Evolutionary conservation across 2,888 invertebrate species (phyloP).

Genomic region (Amblyjoppa proteus): DNA sequence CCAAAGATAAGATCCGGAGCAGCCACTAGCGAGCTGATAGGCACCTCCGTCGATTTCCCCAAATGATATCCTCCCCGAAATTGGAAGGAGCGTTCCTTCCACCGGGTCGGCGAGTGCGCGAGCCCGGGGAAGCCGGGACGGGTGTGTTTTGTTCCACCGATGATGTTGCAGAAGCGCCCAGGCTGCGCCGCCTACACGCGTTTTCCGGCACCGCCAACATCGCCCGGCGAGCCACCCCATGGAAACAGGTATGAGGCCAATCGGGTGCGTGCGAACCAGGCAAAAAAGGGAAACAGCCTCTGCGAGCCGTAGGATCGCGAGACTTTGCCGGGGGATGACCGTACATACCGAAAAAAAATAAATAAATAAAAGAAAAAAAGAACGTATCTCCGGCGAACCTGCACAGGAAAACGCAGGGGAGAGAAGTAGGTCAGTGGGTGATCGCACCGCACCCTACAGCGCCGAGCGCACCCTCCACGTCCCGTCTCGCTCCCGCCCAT

Average conservation of each 20-base stretch:
- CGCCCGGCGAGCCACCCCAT: neutral
- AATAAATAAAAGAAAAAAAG: slow-evolving; percentile 2
- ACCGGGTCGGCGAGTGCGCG: neutral
- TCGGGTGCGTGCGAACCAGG: neutral
- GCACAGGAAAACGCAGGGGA: slow-evolving; percentile 66
- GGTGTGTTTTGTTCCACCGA: neutral
- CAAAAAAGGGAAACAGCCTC: slow-evolving; percentile 24
- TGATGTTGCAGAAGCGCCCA: neutral
- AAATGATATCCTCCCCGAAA: neutral
- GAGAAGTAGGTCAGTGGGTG: slow-evolving; percentile 82
- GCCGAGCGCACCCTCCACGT: slow-evolving; percentile 17
- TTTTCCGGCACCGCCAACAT: no score
- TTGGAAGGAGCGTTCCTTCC: neutral
- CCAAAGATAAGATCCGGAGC: neutral
- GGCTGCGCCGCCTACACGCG: no score
- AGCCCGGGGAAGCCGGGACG: slow-evolving; percentile 31
- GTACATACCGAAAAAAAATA: neutral
- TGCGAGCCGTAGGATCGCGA: neutral
- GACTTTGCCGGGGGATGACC: neutral
- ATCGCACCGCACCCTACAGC: slow-evolving; percentile 77
- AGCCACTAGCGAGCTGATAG: neutral
- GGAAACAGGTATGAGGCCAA: neutral
- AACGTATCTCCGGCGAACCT: slow-evolving; percentile 55
- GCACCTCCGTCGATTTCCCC: neutral
- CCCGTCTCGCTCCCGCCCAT: slow-evolving; percentile 27